phyloP scores from a whole-genome alignment of 2,888 invertebrate genomes.

The Osedax frankpressi region DNA sequence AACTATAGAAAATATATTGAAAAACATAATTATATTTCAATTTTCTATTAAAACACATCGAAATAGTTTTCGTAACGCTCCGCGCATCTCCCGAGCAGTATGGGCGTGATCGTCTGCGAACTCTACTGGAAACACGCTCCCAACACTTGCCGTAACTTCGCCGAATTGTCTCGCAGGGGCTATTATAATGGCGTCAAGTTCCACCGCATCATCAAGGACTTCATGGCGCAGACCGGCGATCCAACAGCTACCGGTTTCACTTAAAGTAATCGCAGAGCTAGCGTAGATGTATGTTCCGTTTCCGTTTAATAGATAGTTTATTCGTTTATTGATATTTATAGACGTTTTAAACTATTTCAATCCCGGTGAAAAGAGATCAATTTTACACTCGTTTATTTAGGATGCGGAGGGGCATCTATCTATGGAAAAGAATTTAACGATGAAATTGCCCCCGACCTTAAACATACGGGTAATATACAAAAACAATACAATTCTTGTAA shows the following conservation, averaged over 20 bases:
- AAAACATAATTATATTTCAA: too few species aligned
- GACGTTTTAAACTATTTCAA: background rate
- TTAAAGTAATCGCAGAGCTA: too few species aligned
- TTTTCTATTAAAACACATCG: too few species aligned
- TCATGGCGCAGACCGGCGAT: constrained; percentile 65
- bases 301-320: too few species aligned
- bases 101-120: constrained; percentile 82
- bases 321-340: too few species aligned
- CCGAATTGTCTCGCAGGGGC: constrained; percentile 77
- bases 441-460: constrained; percentile 82
- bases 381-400: too few species aligned
- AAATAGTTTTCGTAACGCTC: background rate
- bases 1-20: too few species aligned
- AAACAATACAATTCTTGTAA: too few species aligned
- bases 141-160: constrained; percentile 91
- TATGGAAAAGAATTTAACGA: constrained; percentile 89
- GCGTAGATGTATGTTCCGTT: too few species aligned
- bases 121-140: constrained; percentile 98
- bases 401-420: constrained; percentile 87
- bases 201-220: constrained; percentile 74
- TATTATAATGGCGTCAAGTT: constrained; percentile 93
- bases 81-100: constrained; percentile 46
- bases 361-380: too few species aligned
- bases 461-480: constrained; percentile 94
- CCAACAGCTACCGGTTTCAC: constrained; percentile 84